Conservation (phyloP, 1,140 invertebrate species). For the Sitobion miscanthi region DNA sequence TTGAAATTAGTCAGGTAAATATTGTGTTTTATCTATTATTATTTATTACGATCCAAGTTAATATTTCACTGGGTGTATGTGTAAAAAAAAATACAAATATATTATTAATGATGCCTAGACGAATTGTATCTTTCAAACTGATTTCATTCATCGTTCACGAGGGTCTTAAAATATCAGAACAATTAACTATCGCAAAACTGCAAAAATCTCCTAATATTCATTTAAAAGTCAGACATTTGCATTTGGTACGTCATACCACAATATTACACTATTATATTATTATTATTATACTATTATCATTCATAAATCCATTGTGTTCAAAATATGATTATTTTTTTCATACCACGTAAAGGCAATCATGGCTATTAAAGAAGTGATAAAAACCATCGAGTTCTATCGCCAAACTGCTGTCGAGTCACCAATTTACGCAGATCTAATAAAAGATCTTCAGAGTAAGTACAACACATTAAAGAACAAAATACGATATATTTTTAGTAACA, state of each 20-base stretch:
- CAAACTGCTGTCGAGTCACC: not conserved
- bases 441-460: slow-evolving; percentile 13
- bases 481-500: not conserved
- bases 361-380: slow-evolving; percentile 47
- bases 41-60: not conserved
- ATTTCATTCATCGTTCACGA: slow-evolving; percentile 47
- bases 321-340: not conserved
- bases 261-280: no score
- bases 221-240: slow-evolving; percentile 48
- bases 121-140: slow-evolving; percentile 28
- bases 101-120: not conserved
- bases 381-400: slow-evolving; percentile 17
- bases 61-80: not conserved
- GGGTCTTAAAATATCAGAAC: slow-evolving; percentile 42
- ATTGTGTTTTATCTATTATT: not conserved
- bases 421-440: not conserved
- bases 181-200: slow-evolving; percentile 25
- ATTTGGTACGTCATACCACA: not conserved
- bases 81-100: not conserved
- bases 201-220: slow-evolving; percentile 44
- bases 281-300: not conserved
- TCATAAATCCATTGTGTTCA: not conserved
- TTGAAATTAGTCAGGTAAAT: slow-evolving; percentile 36
- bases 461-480: not conserved
- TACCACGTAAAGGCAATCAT: not conserved